These are phyloP conservation scores for Rhea americana DNA, from an alignment of 2,113 vertebrate species.

Conservation along the genomic window DNA sequence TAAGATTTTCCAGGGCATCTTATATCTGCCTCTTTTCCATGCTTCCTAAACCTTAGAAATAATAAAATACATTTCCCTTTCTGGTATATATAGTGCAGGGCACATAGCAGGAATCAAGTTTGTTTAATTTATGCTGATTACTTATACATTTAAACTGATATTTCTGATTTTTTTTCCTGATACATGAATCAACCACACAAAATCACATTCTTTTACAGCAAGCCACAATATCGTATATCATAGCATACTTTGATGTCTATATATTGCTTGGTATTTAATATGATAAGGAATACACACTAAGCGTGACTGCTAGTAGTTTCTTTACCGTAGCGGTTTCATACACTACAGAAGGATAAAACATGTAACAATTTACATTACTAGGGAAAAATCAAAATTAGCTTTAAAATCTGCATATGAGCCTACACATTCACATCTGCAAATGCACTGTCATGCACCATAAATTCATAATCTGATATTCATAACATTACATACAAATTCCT, in stretches of 20 bases:
- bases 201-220: neutral
- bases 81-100: neutral
- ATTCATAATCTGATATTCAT: neutral
- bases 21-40: neutral
- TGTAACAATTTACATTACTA: neutral
- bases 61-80: neutral
- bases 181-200: neutral
- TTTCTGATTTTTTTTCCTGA: neutral
- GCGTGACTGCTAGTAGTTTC: neutral
- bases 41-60: neutral
- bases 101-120: neutral
- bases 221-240: rapidly evolving
- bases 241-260: too few relatives aligned
- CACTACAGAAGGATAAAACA: neutral
- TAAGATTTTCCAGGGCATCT: neutral
- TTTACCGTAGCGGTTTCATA: neutral
- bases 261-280: too few relatives aligned
- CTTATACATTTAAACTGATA: neutral
- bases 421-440: conserved; percentile 1
- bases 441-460: neutral
- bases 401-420: neutral
- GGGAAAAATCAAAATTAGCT: neutral
- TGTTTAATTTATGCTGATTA: neutral
- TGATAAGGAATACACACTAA: neutral
- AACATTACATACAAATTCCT: neutral